A percentile compares a stretch with the other conserved stretches of the same genome.
Conservation (phyloP, 2,888 invertebrate genomes). For the Drosophila mulleri region DNA sequence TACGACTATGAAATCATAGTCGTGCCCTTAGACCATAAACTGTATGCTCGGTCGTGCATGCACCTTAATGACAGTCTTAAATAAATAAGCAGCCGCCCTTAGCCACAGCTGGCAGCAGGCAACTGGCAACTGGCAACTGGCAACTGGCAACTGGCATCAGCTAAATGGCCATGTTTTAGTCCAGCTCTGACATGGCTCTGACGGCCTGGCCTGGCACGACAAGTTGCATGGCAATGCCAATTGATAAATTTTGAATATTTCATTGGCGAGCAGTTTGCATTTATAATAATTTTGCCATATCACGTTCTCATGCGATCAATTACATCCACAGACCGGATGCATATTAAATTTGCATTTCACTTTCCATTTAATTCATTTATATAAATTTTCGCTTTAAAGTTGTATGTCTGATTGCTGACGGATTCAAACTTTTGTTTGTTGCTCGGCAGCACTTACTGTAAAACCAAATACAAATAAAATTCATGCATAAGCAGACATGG, state of each 20-base stretch:
- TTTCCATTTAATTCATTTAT: neutral
- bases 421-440: too few species aligned
- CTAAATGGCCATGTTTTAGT: conserved; percentile 11
- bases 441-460: neutral
- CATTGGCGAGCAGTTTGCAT: conserved; percentile 1
- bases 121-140: too few species aligned
- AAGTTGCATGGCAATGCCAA: conserved; percentile 21
- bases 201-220: conserved; percentile 7
- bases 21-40: conserved; percentile 52
- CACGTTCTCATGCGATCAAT: neutral
- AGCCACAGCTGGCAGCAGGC: neutral
- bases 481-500: neutral
- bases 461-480: neutral
- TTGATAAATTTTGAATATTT: conserved; percentile 30
- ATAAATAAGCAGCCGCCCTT: conserved; percentile 60
- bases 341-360: neutral
- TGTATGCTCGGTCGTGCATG: conserved; percentile 44
- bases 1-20: conserved; percentile 4
- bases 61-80: conserved; percentile 56
- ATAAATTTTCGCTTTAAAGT: too few species aligned
- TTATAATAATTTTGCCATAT: neutral
- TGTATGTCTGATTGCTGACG: too few species aligned
- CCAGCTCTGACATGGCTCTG: conserved; percentile 4
- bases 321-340: neutral
- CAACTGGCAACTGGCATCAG: neutral